Percentiles rank a stretch among this genome's conserved stretches.
Evolutionary conservation across 2,797 vertebrate genomes (phyloP).

Genomic region (Myotis findleyi): DNA sequence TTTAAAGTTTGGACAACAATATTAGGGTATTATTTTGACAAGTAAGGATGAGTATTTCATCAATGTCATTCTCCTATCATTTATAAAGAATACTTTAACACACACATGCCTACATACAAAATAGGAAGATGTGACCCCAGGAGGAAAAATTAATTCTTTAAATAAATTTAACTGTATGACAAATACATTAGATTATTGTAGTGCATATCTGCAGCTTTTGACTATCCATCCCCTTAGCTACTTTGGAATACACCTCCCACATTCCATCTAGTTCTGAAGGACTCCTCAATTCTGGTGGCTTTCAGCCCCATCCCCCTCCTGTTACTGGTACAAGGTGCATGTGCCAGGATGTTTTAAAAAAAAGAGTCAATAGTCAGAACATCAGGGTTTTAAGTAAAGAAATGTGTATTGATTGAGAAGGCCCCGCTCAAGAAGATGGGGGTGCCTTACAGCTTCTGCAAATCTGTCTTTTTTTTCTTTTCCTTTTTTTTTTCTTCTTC

Average conservation of each 20-base stretch:
- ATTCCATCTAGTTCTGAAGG: background rate
- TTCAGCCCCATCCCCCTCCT: background rate
- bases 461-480: background rate
- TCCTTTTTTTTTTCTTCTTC: background rate
- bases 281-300: background rate
- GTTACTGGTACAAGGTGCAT: background rate
- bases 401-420: background rate
- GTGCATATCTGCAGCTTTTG: background rate
- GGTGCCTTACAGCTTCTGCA: background rate
- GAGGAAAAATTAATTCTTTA: background rate
- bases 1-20: background rate
- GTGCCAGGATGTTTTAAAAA: background rate
- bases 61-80: background rate
- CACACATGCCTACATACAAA: background rate
- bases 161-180: background rate
- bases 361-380: background rate
- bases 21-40: background rate
- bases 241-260: background rate
- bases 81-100: constrained; percentile 44
- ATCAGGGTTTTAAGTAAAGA: background rate
- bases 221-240: background rate
- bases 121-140: background rate
- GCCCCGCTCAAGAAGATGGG: background rate
- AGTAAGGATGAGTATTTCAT: background rate
- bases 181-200: background rate